Evolutionary conservation across 1,140 invertebrate genomes (phyloP).

Genomic region (Luehdorfia chinensis): DNA sequence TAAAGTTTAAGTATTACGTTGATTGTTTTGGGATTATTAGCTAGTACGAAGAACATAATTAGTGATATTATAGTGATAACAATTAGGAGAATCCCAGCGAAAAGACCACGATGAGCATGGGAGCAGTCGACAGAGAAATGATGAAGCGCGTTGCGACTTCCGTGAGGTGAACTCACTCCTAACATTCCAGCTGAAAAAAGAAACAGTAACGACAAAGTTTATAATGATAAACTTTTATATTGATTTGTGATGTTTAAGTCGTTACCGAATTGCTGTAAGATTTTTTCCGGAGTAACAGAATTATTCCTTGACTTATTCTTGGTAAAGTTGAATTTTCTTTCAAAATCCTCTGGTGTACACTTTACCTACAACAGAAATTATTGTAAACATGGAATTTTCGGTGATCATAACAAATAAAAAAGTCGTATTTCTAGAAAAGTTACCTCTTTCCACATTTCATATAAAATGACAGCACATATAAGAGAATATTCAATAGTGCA

Average conservation of each 20-base stretch:
- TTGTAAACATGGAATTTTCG: not conserved
- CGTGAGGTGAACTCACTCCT: slow-evolving; percentile 57
- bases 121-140: slow-evolving; percentile 94
- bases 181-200: slow-evolving; percentile 60
- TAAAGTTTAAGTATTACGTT: slow-evolving; percentile 54
- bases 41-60: slow-evolving; percentile 94
- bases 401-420: not conserved
- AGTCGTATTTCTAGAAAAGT: not conserved
- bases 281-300: slow-evolving; percentile 71
- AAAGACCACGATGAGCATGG: slow-evolving; percentile 90
- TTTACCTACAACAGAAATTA: slow-evolving; percentile 49
- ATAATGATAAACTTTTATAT: not conserved
- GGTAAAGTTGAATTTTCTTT: slow-evolving; percentile 50
- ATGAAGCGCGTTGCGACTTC: slow-evolving; percentile 73
- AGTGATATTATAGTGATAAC: slow-evolving; percentile 92
- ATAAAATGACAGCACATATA: slow-evolving; percentile 90
- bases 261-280: slow-evolving; percentile 68
- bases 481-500: slow-evolving; percentile 93
- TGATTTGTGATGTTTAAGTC: no score
- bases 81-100: slow-evolving; percentile 89
- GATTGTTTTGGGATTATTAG: slow-evolving; percentile 82
- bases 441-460: slow-evolving; percentile 87
- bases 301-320: slow-evolving; percentile 65
- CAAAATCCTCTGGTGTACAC: slow-evolving; percentile 69
- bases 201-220: not conserved